Evolutionary conservation across 2,113 vertebrate species (phyloP), one percentile per base, ranked within the genome.

Genomic region (Glareola pratincola): DNA sequence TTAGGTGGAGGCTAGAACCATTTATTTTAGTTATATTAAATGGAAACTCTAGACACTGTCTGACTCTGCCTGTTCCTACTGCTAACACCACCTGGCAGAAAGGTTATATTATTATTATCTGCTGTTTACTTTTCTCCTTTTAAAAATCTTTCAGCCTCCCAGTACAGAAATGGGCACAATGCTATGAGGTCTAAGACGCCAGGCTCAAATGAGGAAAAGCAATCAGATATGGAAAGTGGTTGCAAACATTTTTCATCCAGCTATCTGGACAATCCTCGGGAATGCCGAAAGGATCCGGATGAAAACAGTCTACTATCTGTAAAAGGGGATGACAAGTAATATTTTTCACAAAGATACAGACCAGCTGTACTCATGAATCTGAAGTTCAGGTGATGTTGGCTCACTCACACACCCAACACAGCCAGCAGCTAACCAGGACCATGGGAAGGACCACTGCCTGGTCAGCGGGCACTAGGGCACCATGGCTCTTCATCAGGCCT

Each of bases 11-110:
- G 57, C 57, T 85, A 92, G 87, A 88, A 90, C 84, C 80, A 97
- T 97, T 95, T 82, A 67, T 96, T 97, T 97, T 74, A 74, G 50
- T 83, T 87, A 50, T 66, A 92, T 88, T 95, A 96, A 94, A 85
- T 57, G 41, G 92, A 97, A 96, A 94, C 32, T 87, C 71, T 91
- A 92, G 80, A 92, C 57, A 59, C 45, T 91, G 85, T 86, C 84
- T 90, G 73, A 94, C 48, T 77, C 79, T 92, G 76, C 54, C 50
- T 62, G 27, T 75, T 94, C 69, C 85, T 95, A 63, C 88, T 82
- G 91, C 74, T 95, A 87, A 73, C 67, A 80, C 71, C 79, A 90
- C 92, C 88, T 94, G 75, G 88, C 85, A 96, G 72, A 93, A 90
- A 90, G 75, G 92, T 91, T 96, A 14, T 88, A 48, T 89, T 89